A percentile compares a stretch with the other conserved stretches of the same genome.
phyloP scores from a whole-genome alignment of 2,113 vertebrate genomes.

The Stegastes partitus region DNA sequence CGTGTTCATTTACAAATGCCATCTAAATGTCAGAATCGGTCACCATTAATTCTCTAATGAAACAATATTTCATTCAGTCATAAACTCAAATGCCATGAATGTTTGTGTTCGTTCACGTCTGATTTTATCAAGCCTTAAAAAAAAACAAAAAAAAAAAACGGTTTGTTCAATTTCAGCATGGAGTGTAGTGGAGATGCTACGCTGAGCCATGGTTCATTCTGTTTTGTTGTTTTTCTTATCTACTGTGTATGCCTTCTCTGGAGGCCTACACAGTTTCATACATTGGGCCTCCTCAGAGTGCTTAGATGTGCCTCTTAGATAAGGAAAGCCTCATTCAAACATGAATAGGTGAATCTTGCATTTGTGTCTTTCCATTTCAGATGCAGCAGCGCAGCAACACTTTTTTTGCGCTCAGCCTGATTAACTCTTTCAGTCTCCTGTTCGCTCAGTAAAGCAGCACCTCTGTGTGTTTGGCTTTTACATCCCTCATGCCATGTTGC shows the following conservation, averaged over 20 bases:
- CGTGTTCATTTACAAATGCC: conserved; percentile 63
- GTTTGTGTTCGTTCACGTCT: background rate
- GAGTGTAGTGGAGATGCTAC: background rate
- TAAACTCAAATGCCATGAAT: conserved; percentile 48
- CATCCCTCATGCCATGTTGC: background rate
- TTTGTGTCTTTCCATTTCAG: conserved; percentile 48
- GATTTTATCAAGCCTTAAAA: conserved; percentile 2
- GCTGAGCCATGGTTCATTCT: background rate
- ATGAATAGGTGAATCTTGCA: conserved; percentile 47
- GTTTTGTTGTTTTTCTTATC: background rate
- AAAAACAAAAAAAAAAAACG: too few relatives aligned
- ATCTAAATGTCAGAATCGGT: conserved; percentile 73
- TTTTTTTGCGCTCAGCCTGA: conserved; percentile 29
- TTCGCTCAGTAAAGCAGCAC: conserved; percentile 6
- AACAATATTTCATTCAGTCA: conserved; percentile 42
- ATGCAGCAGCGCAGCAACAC: conserved; percentile 19
- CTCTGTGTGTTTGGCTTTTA: background rate
- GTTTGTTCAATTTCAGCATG: background rate
- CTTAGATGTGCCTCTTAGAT: conserved; percentile 33
- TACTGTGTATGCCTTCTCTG: background rate
- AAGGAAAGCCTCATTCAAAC: conserved; percentile 53
- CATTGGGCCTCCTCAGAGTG: background rate
- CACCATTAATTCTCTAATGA: conserved; percentile 45
- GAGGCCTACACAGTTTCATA: background rate
- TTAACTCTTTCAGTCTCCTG: conserved; percentile 46